phyloP scores from a whole-genome alignment of 1,140 invertebrate species.

The Globodera rostochiensis region DNA sequence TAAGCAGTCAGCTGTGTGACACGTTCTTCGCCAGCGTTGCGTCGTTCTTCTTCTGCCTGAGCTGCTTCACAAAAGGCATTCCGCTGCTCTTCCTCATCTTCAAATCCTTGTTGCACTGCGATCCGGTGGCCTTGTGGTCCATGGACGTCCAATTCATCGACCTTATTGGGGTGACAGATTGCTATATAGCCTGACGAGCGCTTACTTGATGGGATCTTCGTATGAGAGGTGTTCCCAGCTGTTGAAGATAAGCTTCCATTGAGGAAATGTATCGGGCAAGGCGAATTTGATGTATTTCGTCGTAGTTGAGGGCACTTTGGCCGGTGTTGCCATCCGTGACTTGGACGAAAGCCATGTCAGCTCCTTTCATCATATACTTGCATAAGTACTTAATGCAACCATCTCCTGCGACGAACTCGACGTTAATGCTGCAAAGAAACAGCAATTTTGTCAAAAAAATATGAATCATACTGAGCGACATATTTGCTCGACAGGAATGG shows the following conservation, averaged over 20 bases:
- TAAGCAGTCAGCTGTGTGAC: neutral
- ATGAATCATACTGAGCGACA: neutral
- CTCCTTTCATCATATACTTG: neutral
- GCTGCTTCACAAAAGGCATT: neutral
- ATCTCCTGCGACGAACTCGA: constrained; percentile 2
- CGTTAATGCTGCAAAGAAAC: no score
- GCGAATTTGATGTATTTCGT: neutral
- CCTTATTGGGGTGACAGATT: no score
- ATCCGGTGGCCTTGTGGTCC: neutral
- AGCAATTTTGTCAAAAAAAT: no score
- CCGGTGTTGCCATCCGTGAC: neutral
- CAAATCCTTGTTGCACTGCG: neutral
- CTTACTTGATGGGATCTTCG: no score
- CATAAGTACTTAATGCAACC: constrained; percentile 1
- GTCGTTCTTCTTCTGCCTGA: neutral
- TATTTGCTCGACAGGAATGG: neutral
- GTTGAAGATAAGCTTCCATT: neutral
- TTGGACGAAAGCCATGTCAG: constrained; percentile 4
- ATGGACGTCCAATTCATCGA: neutral
- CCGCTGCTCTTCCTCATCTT: neutral
- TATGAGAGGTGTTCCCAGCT: neutral
- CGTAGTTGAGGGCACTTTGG: neutral
- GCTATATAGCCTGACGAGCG: no score
- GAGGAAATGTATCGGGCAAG: neutral
- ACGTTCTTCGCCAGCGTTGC: neutral